Evolutionary conservation across 35 echinoderm and acorn worm species (phyloP), one percentile per base, ranked within the genome.

Genomic region (Apostichopus japonicus): DNA sequence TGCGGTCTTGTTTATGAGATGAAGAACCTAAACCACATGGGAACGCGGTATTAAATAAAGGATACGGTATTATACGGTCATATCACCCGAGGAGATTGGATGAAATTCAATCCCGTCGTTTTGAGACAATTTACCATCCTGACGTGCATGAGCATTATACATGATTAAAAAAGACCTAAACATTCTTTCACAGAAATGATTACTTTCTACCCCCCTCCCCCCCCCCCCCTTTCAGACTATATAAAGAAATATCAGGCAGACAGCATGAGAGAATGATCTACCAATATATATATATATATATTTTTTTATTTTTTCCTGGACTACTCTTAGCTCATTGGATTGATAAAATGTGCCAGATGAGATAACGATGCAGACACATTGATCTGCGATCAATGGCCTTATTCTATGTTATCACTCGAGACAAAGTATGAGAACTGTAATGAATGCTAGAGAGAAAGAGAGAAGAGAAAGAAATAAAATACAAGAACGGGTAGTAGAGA

Each of bases 1-100:
- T 67, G 63, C 63, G 11, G 10, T 67, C 63, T 67, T 17, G 63
- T 17, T 67, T 67, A 67, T 17, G 17, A 67, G 63, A 67, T 67
- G 10, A 67, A 67, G 63, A 17, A 67, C 10, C 5, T 8, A 17
- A 53, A 9, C 52, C 79, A 83, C 24, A 53, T 10, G 79, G 79
- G 79, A 83, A 83, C 54, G n/a, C 33, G 13, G 52, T 83, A 83
- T 83, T 83, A 83, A 83, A 83, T 53, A 54, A 83, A n/a, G 54
- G 79, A 83, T 83, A 83, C 79, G 54, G 8, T 83, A 83, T 83
- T 54, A 83, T 83, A 83, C 54, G n/a, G 54, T 83, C 54, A 83
- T 83, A 51, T 53, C 79, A 83, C 79, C 79, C 54, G 9, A 19
- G 54, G 79, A 83, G 79, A 53, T 83, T 9, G 33, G 10, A 11